These are phyloP conservation scores for Anagrus nilaparvatae DNA, from an alignment of 1,140 invertebrate genomes.

Conservation along the genomic window DNA sequence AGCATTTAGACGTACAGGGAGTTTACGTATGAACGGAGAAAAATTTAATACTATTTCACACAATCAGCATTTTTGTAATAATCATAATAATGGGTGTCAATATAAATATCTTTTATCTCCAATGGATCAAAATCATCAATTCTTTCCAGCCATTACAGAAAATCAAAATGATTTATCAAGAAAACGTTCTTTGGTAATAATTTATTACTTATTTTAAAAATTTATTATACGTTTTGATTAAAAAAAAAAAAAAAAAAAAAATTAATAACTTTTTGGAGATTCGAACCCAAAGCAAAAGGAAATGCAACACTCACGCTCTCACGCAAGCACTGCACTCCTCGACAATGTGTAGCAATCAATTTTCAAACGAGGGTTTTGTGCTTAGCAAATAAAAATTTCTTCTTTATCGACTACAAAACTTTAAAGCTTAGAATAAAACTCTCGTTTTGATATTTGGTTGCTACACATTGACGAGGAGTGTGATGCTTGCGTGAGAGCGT, in stretches of 20 bases:
- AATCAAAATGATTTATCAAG: constrained; percentile 34
- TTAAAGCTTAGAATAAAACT: background rate
- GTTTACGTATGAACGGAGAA: constrained; percentile 37
- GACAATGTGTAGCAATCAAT: too few species aligned
- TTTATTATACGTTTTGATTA: constrained; percentile 20
- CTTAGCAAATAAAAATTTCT: too few species aligned
- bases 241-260: background rate
- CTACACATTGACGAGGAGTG: too few species aligned
- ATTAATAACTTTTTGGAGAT: background rate
- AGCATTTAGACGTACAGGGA: constrained; percentile 37
- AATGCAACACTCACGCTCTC: too few species aligned
- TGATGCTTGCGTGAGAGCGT: too few species aligned
- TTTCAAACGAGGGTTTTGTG: background rate
- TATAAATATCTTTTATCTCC: constrained; percentile 19
- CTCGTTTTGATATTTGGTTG: background rate
- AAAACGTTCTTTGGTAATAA: constrained; percentile 22
- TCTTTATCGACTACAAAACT: too few species aligned
- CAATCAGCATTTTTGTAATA: constrained; percentile 23
- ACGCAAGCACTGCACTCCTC: too few species aligned
- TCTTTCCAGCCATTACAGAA: constrained; percentile 35
- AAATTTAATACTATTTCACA: constrained; percentile 17
- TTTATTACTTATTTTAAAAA: background rate
- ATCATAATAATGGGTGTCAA: constrained; percentile 20
- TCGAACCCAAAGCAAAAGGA: background rate
- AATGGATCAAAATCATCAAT: constrained; percentile 22